Base-by-base conservation (phyloP, 2,113 vertebrate genomes). In the Saccopteryx leptura region DNA sequence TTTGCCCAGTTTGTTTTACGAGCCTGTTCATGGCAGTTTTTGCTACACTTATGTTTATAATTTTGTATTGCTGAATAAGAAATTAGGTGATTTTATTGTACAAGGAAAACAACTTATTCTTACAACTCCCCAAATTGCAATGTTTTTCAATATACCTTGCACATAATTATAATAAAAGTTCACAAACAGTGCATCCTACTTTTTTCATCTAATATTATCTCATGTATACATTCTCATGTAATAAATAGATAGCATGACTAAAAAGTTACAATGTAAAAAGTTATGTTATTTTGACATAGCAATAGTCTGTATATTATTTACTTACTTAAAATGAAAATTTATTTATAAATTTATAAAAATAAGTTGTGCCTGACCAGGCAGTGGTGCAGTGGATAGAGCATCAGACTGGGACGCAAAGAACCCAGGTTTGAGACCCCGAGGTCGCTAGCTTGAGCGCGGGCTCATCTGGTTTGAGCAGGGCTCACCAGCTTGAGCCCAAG, bases 31-130 rank as follows among this genome's bases (percentile, higher is more conserved):
- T 4, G 39, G 31, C 9, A 71, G n/a, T 93, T 90, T 90, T 92
- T 95, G 52, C 66, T 48, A 93, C 1, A 80, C 10, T 68, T 28
- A 66, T 60, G 19, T 74, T 79, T 87, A 24, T 87, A 69, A 75
- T 84, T 94, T 61, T 91, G 31, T 90, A 52, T 31, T 76, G 84
- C 3, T 88, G 46, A 94, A 83, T 94, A 86, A 60, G 10, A 95
- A 86, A 18, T 69, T 75, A 56, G 17, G 71, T 61, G 21, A 93
- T 75, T 58, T 85, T 76, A 93, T 75, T 58, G 81, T 76, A 80
- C 12, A 91, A 94, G 31, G 24, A 89, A 92, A 92, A 95, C 4
- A 91, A 58, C 39, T 92, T 50, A 56, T 68, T 96, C 52, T 89
- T 60, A 88, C 8, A 65, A 79, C 6, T 66, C 10, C 17, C 12